Base-by-base conservation (phyloP, 1,140 invertebrate species). In the Ceratitis capitata region DNA sequence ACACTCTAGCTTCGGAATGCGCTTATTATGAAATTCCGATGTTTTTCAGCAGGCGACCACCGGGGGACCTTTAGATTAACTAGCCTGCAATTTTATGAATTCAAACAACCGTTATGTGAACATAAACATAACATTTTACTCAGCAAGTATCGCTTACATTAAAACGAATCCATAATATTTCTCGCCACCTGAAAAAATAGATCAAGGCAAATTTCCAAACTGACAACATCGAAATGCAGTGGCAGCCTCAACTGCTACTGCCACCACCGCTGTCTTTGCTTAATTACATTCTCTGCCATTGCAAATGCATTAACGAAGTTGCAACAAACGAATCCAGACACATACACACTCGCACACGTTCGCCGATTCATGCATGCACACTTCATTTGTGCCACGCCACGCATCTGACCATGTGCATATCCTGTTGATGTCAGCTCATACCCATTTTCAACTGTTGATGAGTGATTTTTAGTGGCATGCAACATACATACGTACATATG, bases 351-450 rank as follows among this genome's bases (percentile, higher is more conserved):
- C 7, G 23, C 56, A n/a, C 1, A 53, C 16, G n/a, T 16, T 2
- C 16, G 16, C 16, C 19, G 51, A 56, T n/a, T n/a, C n/a, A n/a
- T n/a, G n/a, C n/a, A n/a, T n/a, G n/a, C 56, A 61, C n/a, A 78
- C 6, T 10, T 9, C 39, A 39, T 78, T 47, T 78, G 39, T 78
- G 69, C 51, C 51, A 14, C n/a, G n/a, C n/a, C n/a, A n/a, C n/a
- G n/a, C 69, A 78, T n/a, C 69, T 45, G n/a, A 1, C 39, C 69
- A 78, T 45, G 69, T 78, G 69, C n/a, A 78, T 78, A 78, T 78
- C 69, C 69, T 78, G 69, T 78, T 78, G 69, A 47, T 78, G 69
- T 78, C 69, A 78, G 23, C 69, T 78, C 69, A 78, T 42, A n/a
- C 69, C 69, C 23, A 45, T 78, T 78, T 23, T 16, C 39, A 42